Percentiles rank a stretch among this genome's conserved stretches.
phyloP scores from a whole-genome alignment of 2,113 vertebrate species.

The Gracilinanus agilis region DNA sequence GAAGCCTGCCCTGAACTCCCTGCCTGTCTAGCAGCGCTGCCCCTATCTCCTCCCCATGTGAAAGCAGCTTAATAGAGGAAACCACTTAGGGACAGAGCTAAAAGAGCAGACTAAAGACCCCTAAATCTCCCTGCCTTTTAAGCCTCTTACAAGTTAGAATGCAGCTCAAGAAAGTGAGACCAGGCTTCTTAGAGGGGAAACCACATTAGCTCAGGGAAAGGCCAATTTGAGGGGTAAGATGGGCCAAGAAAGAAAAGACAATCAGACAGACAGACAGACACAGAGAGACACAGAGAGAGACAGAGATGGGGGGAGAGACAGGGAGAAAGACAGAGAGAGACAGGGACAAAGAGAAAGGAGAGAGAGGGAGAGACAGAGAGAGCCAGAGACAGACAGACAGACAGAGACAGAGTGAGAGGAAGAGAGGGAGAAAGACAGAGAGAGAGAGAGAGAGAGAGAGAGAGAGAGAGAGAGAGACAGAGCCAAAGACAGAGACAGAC shows the following conservation, averaged over 20 bases:
- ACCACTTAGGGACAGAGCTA: constrained; percentile 75
- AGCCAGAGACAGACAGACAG: too few relatives aligned
- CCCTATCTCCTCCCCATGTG: constrained; percentile 47
- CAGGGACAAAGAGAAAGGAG: too few relatives aligned
- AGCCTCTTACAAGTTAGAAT: constrained; percentile 80
- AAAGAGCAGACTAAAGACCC: constrained; percentile 64
- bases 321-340: too few relatives aligned
- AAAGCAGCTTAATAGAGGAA: constrained; percentile 81
- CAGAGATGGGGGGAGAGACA: too few relatives aligned
- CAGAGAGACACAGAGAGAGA: too few relatives aligned
- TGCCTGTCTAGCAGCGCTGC: constrained; percentile 68
- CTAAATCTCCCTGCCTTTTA: constrained; percentile 57
- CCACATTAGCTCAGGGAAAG: constrained; percentile 12
- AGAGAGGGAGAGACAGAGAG: too few relatives aligned
- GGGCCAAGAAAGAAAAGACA: not conserved
- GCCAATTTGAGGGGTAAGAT: constrained; percentile 24
- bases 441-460: too few relatives aligned
- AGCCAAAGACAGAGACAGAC: too few relatives aligned
- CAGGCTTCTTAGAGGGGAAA: constrained; percentile 67
- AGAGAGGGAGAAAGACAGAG: too few relatives aligned
- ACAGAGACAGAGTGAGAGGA: too few relatives aligned
- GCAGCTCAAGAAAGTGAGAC: constrained; percentile 73
- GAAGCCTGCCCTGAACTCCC: not conserved
- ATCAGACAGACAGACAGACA: too few relatives aligned
- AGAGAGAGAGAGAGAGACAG: too few relatives aligned